Percentiles rank a stretch among this genome's conserved stretches.
These are phyloP conservation scores for Lampris incognitus DNA, from an alignment of 2,113 vertebrate species.

Conservation along the genomic window DNA sequence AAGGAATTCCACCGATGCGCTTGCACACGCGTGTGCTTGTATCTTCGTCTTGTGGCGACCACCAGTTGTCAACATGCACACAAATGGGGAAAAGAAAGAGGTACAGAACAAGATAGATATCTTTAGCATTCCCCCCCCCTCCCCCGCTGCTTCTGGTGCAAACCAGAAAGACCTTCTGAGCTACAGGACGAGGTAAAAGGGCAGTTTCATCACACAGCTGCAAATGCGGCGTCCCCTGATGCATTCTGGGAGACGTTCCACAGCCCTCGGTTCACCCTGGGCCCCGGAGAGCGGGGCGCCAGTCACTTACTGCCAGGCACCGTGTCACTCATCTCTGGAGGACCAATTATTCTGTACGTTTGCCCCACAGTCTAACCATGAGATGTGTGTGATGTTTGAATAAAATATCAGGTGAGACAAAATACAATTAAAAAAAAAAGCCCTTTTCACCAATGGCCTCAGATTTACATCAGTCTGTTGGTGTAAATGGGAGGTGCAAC, in stretches of 20 bases:
- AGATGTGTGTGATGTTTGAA: slow-evolving; percentile 55
- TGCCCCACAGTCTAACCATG: slow-evolving; percentile 64
- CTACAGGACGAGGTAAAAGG: slow-evolving; percentile 15
- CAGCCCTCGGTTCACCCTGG: slow-evolving; percentile 33
- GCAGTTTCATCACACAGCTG: slow-evolving; percentile 53
- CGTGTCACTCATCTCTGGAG: slow-evolving; percentile 61
- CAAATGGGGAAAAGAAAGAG: background rate
- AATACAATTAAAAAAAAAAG: background rate
- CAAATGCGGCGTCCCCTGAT: slow-evolving; percentile 33
- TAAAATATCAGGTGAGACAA: slow-evolving; percentile 48
- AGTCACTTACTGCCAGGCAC: slow-evolving; percentile 48
- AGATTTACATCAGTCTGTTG: slow-evolving; percentile 27
- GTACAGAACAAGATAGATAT: slow-evolving; percentile 32
- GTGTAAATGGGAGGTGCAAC: background rate
- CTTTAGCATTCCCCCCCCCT: slow-evolving; percentile 7
- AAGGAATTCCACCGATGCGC: background rate
- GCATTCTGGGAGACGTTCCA: slow-evolving; percentile 62
- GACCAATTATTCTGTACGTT: slow-evolving; percentile 77
- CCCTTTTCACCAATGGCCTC: slow-evolving; percentile 27
- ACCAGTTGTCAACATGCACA: slow-evolving; percentile 6
- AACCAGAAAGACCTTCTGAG: slow-evolving; percentile 1
- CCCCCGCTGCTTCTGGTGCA: slow-evolving; percentile 10
- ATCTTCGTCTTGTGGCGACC: background rate
- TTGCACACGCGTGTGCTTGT: background rate
- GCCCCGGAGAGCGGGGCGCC: slow-evolving; percentile 49